A percentile compares a stretch with the other conserved stretches of the same genome.
These are phyloP conservation scores for Zygaena filipendulae DNA, from an alignment of 2,888 invertebrate species.

Conservation along the genomic window DNA sequence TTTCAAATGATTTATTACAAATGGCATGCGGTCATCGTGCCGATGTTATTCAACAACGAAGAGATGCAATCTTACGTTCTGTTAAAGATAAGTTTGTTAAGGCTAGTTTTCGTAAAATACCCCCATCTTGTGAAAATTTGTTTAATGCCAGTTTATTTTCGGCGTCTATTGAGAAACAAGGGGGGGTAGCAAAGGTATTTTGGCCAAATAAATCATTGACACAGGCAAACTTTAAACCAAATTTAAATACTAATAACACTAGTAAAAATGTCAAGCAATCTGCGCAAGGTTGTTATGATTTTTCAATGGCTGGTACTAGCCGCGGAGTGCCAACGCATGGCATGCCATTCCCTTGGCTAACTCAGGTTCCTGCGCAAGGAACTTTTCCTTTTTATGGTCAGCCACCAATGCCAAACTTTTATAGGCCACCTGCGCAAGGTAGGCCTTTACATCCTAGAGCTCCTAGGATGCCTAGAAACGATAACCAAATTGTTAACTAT, in stretches of 20 bases:
- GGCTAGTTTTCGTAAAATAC: slow-evolving; percentile 6
- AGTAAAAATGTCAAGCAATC: background rate
- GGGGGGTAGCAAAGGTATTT: slow-evolving; percentile 3
- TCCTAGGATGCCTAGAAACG: background rate
- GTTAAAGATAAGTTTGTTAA: slow-evolving; percentile 9
- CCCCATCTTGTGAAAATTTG: slow-evolving; percentile 5
- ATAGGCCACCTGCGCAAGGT: slow-evolving; percentile 1
- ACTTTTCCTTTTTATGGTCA: background rate
- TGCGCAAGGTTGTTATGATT: slow-evolving; percentile 1
- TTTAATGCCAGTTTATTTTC: slow-evolving; percentile 1
- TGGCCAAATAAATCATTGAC: background rate
- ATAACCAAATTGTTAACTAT: background rate
- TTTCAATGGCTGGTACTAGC: no score
- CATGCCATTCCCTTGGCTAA: background rate
- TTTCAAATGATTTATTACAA: slow-evolving; percentile 7
- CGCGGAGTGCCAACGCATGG: slow-evolving; percentile 2
- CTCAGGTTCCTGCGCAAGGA: background rate
- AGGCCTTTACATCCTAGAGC: slow-evolving; percentile 1
- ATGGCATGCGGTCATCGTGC: slow-evolving; percentile 8
- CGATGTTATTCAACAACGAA: slow-evolving; percentile 8
- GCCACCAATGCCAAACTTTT: background rate
- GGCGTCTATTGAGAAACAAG: slow-evolving; percentile 1
- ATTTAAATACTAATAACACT: background rate
- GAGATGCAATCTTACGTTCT: slow-evolving; percentile 4
- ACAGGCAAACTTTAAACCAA: background rate